Percentiles rank a stretch among this genome's conserved stretches.
Conservation (phyloP, 2,888 invertebrate genomes). For the Coelogynopora nodosa region DNA sequence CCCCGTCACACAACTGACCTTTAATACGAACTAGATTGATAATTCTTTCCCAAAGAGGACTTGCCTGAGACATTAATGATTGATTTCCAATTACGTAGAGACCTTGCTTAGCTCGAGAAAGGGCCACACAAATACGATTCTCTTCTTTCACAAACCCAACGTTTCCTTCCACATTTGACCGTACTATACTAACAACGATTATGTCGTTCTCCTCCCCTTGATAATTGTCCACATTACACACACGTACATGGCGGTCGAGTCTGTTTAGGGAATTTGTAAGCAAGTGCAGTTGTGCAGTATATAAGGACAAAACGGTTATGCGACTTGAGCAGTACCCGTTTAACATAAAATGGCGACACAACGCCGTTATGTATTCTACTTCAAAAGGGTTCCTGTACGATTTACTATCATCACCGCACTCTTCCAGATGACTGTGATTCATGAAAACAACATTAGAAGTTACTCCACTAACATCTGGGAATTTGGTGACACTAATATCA, state of each 20-base stretch:
- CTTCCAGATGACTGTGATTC: conserved; percentile 45
- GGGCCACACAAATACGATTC: conserved; percentile 74
- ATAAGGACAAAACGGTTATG: conserved; percentile 48
- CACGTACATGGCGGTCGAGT: conserved; percentile 61
- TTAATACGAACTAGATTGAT: not conserved
- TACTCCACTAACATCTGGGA: conserved; percentile 40
- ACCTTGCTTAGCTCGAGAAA: conserved; percentile 69
- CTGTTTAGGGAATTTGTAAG: conserved; percentile 61
- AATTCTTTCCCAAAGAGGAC: conserved; percentile 52
- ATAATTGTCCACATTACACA: conserved; percentile 73
- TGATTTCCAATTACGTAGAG: conserved; percentile 59
- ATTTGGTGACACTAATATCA: conserved; percentile 65
- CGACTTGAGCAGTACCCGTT: conserved; percentile 41
- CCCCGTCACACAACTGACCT: conserved; percentile 56
- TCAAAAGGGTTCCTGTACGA: conserved; percentile 46
- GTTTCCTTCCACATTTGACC: conserved; percentile 53
- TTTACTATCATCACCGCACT: conserved; percentile 9
- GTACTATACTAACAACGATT: conserved; percentile 57
- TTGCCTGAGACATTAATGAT: conserved; percentile 48
- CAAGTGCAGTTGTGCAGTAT: conserved; percentile 52
- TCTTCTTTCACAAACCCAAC: conserved; percentile 64
- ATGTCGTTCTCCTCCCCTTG: conserved; percentile 70
- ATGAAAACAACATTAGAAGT: conserved; percentile 44
- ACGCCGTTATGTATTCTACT: conserved; percentile 42
- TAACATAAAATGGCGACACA: conserved; percentile 44